Base-by-base conservation (phyloP, 2,113 vertebrate species). In the Equus quagga region DNA sequence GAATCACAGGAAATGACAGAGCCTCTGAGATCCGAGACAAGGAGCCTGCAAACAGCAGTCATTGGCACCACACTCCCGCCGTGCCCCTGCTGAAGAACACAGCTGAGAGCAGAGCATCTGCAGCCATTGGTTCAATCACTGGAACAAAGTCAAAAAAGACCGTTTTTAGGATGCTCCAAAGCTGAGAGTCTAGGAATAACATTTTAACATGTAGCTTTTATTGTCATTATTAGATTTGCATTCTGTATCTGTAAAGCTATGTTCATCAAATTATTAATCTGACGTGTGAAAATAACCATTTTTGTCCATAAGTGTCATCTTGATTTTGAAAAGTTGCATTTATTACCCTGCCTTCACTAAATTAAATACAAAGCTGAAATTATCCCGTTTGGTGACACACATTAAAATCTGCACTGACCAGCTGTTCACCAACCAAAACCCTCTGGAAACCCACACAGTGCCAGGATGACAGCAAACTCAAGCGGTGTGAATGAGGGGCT, bases 41-140 rank as follows among this genome's bases (percentile, higher is more conserved):
- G 17, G 33, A 8, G 11, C 2, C 12, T 2, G 9, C 46, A 4
- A 10, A 65, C 23, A 18, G 18, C 2, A 17, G 9, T 26, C 5
- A 54, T 54, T 3, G 13, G 15, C 4, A 14, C 51, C 51, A 54
- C 51, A 54, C 12, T 17, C 12, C 51, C 51, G 18, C 79, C 5
- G 58, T 3, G 12, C 31, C 23, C 9, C 4, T 0, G 8, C 69
- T 1, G 8, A 65, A 64, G 21, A 21, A 13, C 3, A 17, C 28
- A 0, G 18, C 9, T 7, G 2, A 21, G 36, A 0, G 3, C 8
- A 14, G 7, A 1, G 2, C 4, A 0, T 18, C 46, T 15, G 3
- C 18, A 56, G 44, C 26, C 26, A 0, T 15, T 8, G 26, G 23
- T 33, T 21, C 56, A 14, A 6, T 41, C 11, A 36, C 13, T 0